A percentile compares a stretch with the other conserved stretches of the same genome.
These are phyloP conservation scores for Megaceryle torquata DNA, from an alignment of 2,113 vertebrate species.

Conservation along the genomic window DNA sequence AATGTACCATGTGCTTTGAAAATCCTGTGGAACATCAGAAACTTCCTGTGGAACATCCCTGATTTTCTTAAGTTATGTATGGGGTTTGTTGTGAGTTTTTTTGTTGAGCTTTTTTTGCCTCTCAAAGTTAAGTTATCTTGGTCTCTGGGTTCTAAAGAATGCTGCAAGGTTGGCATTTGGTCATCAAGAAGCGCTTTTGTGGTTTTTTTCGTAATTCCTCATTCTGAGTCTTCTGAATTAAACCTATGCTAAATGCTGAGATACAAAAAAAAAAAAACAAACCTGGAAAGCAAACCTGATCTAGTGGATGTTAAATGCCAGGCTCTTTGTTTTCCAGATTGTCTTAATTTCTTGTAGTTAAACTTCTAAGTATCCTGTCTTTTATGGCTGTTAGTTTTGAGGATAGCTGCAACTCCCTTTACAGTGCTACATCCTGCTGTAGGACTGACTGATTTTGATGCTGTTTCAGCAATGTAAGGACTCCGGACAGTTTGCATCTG, in stretches of 20 bases:
- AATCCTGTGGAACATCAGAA: background rate
- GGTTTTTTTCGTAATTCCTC: background rate
- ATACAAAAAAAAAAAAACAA: background rate
- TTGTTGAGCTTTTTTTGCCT: background rate
- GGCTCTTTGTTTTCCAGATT: background rate
- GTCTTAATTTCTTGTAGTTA: background rate
- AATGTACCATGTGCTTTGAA: background rate
- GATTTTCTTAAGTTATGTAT: background rate
- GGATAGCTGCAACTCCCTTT: background rate
- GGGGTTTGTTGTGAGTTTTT: fast-evolving
- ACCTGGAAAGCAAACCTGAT: background rate
- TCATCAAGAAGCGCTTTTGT: background rate
- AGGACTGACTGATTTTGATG: background rate
- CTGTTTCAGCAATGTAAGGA: background rate
- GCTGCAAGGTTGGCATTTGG: fast-evolving
- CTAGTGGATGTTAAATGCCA: background rate
- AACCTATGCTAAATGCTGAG: background rate
- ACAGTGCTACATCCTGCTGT: background rate
- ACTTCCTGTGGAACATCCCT: background rate
- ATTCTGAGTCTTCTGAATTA: background rate
- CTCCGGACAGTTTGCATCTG: background rate
- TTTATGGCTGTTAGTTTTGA: background rate
- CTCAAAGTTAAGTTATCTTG: background rate
- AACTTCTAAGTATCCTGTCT: background rate
- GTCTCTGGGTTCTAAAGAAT: background rate